Evolutionary conservation across 2,797 vertebrate species (phyloP), one percentile per base, ranked within the genome.

Genomic region (Phaenicophaeus curvirostris): DNA sequence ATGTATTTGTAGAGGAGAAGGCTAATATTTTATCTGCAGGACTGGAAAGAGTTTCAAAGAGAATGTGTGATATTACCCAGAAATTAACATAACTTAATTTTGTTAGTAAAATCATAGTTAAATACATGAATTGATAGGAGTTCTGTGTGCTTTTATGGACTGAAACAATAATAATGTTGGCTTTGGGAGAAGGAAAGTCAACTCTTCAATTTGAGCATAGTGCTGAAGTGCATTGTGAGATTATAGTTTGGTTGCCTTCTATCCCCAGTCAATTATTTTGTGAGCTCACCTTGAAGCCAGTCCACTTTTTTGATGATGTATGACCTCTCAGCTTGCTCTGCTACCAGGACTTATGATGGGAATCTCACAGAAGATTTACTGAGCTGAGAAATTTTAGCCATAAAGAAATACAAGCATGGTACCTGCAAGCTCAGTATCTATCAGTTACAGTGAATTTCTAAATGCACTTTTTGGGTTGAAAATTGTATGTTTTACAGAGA

Each of bases 341-440:
- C 66, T 68, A 6, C 75, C 9, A 23, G 41, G 69, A 17, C 30
- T 81, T 89, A 41, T 72, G 42, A 69, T 86, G 79, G 18, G 76
- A 72, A 33, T 78, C 71, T 91, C 35, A 31, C 68, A 58, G 66
- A 86, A 88, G 62, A 94, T 90, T 91, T 87, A 81, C 87, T 75
- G 42, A 89, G 39, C 59, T 79, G 77, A 82, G 71, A 57, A 87
- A 24, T 39, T 67, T 23, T 30, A 67, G 11, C 14, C 73, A 15
- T 46, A 58, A 88, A 81, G 50, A 42, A 77, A 74, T 89, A 23
- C 11, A 85, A 54, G 19, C 13, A 10, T 63, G 31, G 15, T 53
- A 61, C 18, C 18, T 83, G 23, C 15, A 28, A 58, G 46, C 25
- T n/a, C 4, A 85, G 0, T 69, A 35, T 65, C 18, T 72, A 20